Percentiles rank a stretch among this genome's conserved stretches.
Evolutionary conservation across 2,797 vertebrate genomes (phyloP).

Genomic region (Danio jaintianensis): DNA sequence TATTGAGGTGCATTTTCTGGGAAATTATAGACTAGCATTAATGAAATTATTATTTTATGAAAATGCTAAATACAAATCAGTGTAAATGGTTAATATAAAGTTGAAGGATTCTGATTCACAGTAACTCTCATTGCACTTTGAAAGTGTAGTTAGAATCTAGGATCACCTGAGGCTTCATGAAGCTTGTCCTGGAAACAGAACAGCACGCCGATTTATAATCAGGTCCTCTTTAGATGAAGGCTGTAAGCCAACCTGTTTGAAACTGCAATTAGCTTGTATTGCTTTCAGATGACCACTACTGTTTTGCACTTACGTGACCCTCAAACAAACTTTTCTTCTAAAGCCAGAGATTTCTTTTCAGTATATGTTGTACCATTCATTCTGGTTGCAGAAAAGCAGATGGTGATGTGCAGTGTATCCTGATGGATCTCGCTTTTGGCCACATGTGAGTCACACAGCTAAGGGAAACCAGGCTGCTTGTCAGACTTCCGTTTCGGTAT

Average conservation of each 20-base stretch:
- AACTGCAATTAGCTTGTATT: slow-evolving; percentile 19
- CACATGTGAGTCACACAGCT: slow-evolving; percentile 47
- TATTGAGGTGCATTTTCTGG: too few species aligned
- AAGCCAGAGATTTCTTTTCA: not conserved
- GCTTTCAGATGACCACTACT: slow-evolving; percentile 32
- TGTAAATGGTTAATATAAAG: not conserved
- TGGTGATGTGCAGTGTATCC: slow-evolving; percentile 24
- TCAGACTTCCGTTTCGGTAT: slow-evolving; percentile 49
- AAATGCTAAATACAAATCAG: not conserved
- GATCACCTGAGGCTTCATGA: slow-evolving; percentile 69
- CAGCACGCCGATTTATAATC: slow-evolving; percentile 79
- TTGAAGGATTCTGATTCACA: not conserved
- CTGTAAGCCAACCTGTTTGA: slow-evolving; percentile 25
- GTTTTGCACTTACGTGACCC: not conserved
- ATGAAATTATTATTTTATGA: not conserved
- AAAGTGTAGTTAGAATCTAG: slow-evolving; percentile 61
- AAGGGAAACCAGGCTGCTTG: too few species aligned
- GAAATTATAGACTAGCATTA: not conserved
- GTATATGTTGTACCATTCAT: slow-evolving; percentile 24
- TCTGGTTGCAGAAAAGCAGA: slow-evolving; percentile 36
- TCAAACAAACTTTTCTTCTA: not conserved
- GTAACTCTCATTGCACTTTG: not conserved
- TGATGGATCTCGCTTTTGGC: slow-evolving; percentile 2
- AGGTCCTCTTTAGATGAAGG: slow-evolving; percentile 61
- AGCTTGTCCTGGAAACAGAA: slow-evolving; percentile 12